Base-by-base conservation (phyloP, 2,797 vertebrate genomes). In the Labroides dimidiatus region DNA sequence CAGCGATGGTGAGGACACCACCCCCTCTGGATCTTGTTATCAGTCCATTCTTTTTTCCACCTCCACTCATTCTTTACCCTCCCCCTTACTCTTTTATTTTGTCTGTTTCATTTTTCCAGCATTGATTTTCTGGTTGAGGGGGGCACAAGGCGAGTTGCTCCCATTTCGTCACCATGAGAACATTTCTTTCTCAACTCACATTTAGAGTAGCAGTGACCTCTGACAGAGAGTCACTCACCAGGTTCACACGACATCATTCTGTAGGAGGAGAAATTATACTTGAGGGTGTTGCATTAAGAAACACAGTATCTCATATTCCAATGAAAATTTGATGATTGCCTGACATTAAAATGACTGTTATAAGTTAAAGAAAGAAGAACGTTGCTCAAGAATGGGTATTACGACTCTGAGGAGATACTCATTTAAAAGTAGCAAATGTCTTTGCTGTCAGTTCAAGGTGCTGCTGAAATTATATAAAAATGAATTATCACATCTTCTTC, bases 141-240 rank as follows among this genome's bases (percentile, higher is more conserved):
- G 1, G 2, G 59, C 75, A 75, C 62, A 67, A 42, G 58, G 64
- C 19, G 2, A 80, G 58, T 33, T 39, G 21, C 54, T 73, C 84
- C 55, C 63, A 84, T 88, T 88, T 79, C 80, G 84, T 90, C 87
- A 73, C 62, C 63, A 78, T 58, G 72, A 84, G 57, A 88, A 81
- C 56, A 43, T 44, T 68, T 74, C 23, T 52, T 17, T 72, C 69
- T 78, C 49, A 58, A n/a, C 52, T 69, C 63, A 20, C 64, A 45
- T 60, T 64, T 55, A 57, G 41, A 75, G 43, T 62, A 63, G 75
- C 72, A 57, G 68, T 76, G 85, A 87, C 82, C 77, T 30, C 64
- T 82, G 80, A 73, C 63, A 69, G 55, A 42, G 2, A 70, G 27
- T 67, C 10, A 33, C 64, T 67, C 58, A 49, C 55, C 10, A 41